Conservation (phyloP, 2,888 invertebrate species). For the Idaea dimidiata region DNA sequence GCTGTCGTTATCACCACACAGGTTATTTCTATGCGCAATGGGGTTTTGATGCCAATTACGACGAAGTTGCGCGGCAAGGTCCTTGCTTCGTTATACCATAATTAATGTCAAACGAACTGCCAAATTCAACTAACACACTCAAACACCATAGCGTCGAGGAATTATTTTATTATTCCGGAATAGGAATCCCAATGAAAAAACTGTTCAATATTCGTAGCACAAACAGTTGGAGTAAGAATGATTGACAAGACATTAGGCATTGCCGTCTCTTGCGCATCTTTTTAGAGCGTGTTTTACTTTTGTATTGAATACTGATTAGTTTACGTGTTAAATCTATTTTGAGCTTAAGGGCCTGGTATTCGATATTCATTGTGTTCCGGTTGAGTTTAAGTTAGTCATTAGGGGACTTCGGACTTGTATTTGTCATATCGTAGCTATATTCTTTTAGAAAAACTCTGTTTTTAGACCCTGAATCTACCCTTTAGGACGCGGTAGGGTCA, state of each 20-base stretch:
- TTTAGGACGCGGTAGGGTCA: too few relatives aligned
- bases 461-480: too few relatives aligned
- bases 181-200: constrained; percentile 52
- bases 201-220: constrained; percentile 53
- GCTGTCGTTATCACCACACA: too few relatives aligned
- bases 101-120: not conserved
- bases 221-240: constrained; percentile 50
- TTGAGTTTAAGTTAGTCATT: too few relatives aligned
- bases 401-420: too few relatives aligned
- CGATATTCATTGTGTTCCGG: too few relatives aligned
- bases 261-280: constrained; percentile 49
- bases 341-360: not conserved
- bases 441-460: too few relatives aligned
- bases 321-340: not conserved
- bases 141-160: constrained; percentile 14
- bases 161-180: constrained; percentile 63
- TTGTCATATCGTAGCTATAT: too few relatives aligned
- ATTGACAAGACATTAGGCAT: constrained; percentile 75
- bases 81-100: too few relatives aligned
- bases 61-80: too few relatives aligned
- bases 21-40: too few relatives aligned
- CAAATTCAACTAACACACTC: not conserved
- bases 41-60: too few relatives aligned
- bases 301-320: constrained; percentile 53
- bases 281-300: constrained; percentile 50